Base-by-base conservation (phyloP, 2,113 vertebrate species). In the Tetrao urogallus region DNA sequence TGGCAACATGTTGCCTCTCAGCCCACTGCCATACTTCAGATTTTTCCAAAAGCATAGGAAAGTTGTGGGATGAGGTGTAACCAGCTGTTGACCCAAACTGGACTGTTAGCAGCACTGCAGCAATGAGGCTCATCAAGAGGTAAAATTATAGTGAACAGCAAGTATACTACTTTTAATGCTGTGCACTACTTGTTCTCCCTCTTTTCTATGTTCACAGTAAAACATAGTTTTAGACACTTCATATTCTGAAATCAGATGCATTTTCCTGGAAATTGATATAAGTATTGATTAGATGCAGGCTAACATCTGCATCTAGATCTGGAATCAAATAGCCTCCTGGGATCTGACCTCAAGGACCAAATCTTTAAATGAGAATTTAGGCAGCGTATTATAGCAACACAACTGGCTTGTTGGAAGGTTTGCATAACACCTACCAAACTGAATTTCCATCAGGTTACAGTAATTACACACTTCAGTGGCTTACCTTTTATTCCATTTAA, bases 331-430 rank as follows among this genome's bases (percentile, higher is more conserved):
- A 63, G 7, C 15, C 66, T 82, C 60, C 36, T 85, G 74, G 58
- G 75, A 57, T 32, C 10, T 65, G 78, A 72, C 75, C 74, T 92
- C 67, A 45, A 82, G 78, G 34, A 82, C 38, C 71, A 91, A 89
- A 84, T n/a, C 70, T 93, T 91, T 95, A 89, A 92, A 91, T 79
- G 71, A 92, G 84, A 82, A 73, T 6, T 61, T 82, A 40, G 43
- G n/a, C 71, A 76, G 13, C 36, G 40, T 89, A 87, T 93, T 89
- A 43, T 2, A 91, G 71, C 52, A 82, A 57, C 36, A 76, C 13
- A 57, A 63, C 6, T 20, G 66, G 56, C 71, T 79, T 89, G 15
- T 48, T 94, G 71, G 81, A 74, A 79, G 78, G 78, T 89, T 86
- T 82, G 32, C 61, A 3, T 91, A 85, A 88, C 76, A 86, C 76